Percentiles rank a stretch among this genome's conserved stretches.
These are phyloP conservation scores for Conchocele bisecta DNA, from an alignment of 2,888 invertebrate species.

Conservation along the genomic window DNA sequence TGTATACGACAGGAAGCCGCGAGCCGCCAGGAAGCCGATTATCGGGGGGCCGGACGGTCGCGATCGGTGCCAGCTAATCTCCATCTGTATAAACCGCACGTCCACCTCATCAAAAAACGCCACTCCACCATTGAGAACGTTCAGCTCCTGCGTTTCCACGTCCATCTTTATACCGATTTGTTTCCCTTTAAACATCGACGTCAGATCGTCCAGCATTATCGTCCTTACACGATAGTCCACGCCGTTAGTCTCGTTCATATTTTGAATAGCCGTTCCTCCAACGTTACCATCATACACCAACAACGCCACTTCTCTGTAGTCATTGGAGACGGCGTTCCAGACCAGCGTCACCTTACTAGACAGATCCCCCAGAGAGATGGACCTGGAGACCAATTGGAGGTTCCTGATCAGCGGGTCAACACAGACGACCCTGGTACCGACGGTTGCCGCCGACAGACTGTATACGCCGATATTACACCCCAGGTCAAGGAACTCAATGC, in stretches of 20 bases:
- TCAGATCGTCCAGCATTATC: constrained; percentile 16
- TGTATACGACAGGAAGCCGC: background rate
- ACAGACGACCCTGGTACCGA: constrained; percentile 25
- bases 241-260: background rate
- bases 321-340: constrained; percentile 48
- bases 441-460: constrained; percentile 23
- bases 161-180: constrained; percentile 2
- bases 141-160: constrained; percentile 17
- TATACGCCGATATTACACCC: constrained; percentile 46
- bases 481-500: constrained; percentile 34
- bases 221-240: background rate
- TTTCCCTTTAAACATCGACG: constrained; percentile 17
- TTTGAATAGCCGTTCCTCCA: constrained; percentile 45
- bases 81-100: constrained; percentile 6
- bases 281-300: constrained; percentile 34
- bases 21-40: background rate
- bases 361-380: constrained; percentile 32
- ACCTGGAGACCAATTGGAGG: constrained; percentile 27
- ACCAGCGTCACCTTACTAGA: constrained; percentile 35
- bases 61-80: constrained; percentile 15
- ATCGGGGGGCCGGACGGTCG: constrained; percentile 6
- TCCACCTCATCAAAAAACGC: constrained; percentile 17
- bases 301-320: constrained; percentile 20
- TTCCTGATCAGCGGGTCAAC: constrained; percentile 37
- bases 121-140: constrained; percentile 1